phyloP scores from a whole-genome alignment of 1,140 invertebrate species.

The Nixonia krombeini region DNA sequence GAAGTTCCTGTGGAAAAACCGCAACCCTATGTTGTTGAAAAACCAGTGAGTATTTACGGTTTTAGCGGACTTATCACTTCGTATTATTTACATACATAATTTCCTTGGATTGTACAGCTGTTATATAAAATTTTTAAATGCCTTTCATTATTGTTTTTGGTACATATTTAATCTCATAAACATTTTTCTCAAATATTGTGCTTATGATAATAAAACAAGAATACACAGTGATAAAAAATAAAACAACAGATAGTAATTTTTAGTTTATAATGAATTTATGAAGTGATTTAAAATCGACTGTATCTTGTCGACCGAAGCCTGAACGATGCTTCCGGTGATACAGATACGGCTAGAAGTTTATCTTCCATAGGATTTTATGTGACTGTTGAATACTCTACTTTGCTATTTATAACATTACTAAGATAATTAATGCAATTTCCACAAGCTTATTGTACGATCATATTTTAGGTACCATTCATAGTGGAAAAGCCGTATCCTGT shows the following conservation, averaged over 20 bases:
- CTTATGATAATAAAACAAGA: too few relatives aligned
- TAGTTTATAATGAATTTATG: too few relatives aligned
- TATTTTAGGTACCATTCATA: conserved; percentile 77
- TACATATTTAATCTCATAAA: too few relatives aligned
- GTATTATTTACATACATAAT: too few relatives aligned
- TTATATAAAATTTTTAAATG: too few relatives aligned
- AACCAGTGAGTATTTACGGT: conserved; percentile 63
- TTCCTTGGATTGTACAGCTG: too few relatives aligned
- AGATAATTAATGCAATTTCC: neutral
- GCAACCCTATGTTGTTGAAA: conserved; percentile 82
- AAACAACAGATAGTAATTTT: too few relatives aligned
- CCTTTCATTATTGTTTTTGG: too few relatives aligned
- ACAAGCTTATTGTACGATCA: conserved; percentile 9
- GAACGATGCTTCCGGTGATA: neutral
- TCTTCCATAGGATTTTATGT: neutral
- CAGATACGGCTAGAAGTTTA: neutral
- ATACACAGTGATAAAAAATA: too few relatives aligned
- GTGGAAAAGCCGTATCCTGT: conserved; percentile 84
- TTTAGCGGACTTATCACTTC: neutral
- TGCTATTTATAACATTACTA: neutral
- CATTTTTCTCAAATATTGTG: too few relatives aligned
- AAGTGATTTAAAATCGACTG: too few relatives aligned
- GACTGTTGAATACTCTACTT: neutral
- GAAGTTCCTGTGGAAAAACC: conserved; percentile 78
- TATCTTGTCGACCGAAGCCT: neutral